These are phyloP conservation scores for Etheostoma spectabile DNA, from an alignment of 2,113 vertebrate genomes.

Conservation along the genomic window DNA sequence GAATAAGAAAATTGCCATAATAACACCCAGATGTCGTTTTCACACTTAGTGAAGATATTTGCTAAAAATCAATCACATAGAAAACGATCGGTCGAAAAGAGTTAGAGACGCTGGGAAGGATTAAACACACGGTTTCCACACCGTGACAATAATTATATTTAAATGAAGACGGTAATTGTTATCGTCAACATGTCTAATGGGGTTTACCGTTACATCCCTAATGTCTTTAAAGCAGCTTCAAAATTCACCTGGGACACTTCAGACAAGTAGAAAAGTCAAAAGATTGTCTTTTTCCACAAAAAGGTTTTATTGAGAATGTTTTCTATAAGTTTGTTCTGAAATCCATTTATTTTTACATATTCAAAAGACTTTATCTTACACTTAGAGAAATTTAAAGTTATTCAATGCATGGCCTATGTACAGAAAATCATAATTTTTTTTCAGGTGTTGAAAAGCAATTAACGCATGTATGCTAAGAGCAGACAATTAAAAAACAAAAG, in stretches of 20 bases:
- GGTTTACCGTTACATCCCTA: too few species aligned
- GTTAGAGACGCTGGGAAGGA: too few species aligned
- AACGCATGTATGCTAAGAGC: slow-evolving; percentile 18
- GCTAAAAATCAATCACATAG: neutral
- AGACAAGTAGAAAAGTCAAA: neutral
- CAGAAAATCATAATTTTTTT: slow-evolving; percentile 59
- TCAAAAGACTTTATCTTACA: slow-evolving; percentile 76
- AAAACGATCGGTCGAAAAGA: neutral
- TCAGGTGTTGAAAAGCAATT: slow-evolving; percentile 38
- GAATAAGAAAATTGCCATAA: neutral
- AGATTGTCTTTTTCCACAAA: slow-evolving; percentile 48
- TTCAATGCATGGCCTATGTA: slow-evolving; percentile 71
- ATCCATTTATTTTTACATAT: slow-evolving; percentile 71
- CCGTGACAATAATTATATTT: too few species aligned
- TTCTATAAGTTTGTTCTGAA: slow-evolving; percentile 76
- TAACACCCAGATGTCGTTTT: neutral
- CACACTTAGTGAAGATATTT: neutral
- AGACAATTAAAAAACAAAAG: slow-evolving; percentile 48
- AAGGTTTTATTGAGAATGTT: slow-evolving; percentile 70
- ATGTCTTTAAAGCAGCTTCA: neutral
- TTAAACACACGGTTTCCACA: too few species aligned
- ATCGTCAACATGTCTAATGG: too few species aligned
- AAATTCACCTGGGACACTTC: neutral
- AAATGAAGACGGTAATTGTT: too few species aligned
- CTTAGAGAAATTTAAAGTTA: slow-evolving; percentile 68